Base-by-base conservation (phyloP, 1,140 invertebrate species). In the Heliconius melpomene region DNA sequence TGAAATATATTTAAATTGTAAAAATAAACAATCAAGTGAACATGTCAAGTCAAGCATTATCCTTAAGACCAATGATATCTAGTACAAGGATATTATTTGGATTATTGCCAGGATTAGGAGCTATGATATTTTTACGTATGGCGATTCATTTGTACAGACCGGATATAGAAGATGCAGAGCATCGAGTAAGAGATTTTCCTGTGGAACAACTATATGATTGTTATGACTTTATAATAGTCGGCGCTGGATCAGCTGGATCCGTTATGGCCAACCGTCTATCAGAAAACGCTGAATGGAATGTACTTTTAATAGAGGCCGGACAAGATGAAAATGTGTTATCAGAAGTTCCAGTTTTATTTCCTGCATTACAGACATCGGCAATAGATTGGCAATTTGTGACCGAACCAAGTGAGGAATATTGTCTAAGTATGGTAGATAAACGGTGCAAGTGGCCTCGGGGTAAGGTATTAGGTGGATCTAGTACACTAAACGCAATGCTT, bases 401-500 rank as follows among this genome's bases (percentile, higher is more conserved):
- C 0, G 97, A 97, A 84, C 96, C 96, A 0, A 96, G 97, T 81
- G 89, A 95, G 50, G 91, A 92, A 23, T 97, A 96, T 80, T 97
- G 97, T 84, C 86, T 96, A 81, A 95, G 95, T 46, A 96, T 97
- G 96, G 91, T 93, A 73, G 94, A 95, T 26, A 88, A 94, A 23
- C 90, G 94, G 40, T 97, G 97, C 80, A 96, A 95, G 79, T 97
- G 97, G 97, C 97, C 97, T 0, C 93, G 97, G 46, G 97, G 96
- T 9, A 97, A 97, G 91, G 97, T 97, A 52, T 88, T 98, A 7
- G 98, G 98, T 13, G 98, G 98, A 3, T 97, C 96, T 2, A 98
- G 97, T 83, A 96, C 96, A 6, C 91, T 98, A 18, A 99, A 99
- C 88, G 98, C 97, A 5, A 98, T 99, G 98, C 95, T 98, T 54